A percentile compares a stretch with the other conserved stretches of the same genome.
phyloP scores from a whole-genome alignment of 1,140 invertebrate genomes.

The Calephelis virginiensis region DNA sequence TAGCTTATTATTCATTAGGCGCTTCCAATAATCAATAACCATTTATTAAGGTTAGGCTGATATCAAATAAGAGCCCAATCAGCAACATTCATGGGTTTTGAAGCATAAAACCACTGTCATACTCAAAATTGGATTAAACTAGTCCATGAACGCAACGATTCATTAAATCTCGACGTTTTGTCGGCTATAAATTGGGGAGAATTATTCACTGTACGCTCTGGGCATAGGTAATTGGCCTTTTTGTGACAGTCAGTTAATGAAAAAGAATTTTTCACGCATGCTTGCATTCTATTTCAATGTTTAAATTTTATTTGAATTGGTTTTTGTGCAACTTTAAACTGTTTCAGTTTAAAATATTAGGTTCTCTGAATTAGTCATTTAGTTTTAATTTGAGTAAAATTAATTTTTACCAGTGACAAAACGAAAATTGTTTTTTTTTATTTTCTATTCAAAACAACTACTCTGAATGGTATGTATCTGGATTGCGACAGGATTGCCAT shows the following conservation, averaged over 20 bases:
- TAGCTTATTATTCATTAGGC: no score
- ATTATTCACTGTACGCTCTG: conserved; percentile 12
- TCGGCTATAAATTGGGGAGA: conserved; percentile 9
- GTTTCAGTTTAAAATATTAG: neutral
- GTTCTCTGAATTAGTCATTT: no score
- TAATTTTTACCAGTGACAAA: no score
- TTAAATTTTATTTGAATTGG: conserved; percentile 1
- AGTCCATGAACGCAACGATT: conserved; percentile 4
- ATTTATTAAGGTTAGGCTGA: no score
- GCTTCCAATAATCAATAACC: neutral
- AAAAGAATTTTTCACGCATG: conserved; percentile 15
- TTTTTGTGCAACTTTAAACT: neutral
- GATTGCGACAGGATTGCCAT: no score
- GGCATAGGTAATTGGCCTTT: conserved; percentile 13
- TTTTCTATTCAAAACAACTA: no score
- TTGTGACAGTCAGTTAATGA: conserved; percentile 13
- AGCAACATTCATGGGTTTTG: neutral
- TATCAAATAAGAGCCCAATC: no score
- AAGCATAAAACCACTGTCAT: neutral
- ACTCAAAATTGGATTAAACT: neutral
- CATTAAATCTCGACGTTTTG: conserved; percentile 14
- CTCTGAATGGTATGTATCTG: no score
- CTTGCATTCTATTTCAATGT: conserved; percentile 4
- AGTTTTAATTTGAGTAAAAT: no score
- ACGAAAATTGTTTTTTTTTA: no score